Evolutionary conservation across 2,797 vertebrate genomes (phyloP).

Genomic region (Tenualosa thibaudeaui): DNA sequence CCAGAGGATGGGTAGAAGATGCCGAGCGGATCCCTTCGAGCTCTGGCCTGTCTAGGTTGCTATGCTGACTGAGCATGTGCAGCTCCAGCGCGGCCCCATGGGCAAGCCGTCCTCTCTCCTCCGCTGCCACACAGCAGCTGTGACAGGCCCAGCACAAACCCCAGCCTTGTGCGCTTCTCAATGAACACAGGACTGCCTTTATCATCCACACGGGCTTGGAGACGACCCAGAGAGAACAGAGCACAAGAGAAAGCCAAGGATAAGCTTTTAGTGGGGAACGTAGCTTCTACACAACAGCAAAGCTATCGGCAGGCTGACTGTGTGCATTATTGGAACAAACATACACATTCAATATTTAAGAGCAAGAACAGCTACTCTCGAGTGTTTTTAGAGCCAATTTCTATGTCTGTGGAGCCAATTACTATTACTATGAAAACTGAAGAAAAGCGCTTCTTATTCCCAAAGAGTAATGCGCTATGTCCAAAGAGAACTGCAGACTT

Average conservation of each 20-base stretch:
- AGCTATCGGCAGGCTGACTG: background rate
- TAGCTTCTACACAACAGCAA: conserved; percentile 9
- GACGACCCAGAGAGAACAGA: background rate
- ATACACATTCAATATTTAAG: background rate
- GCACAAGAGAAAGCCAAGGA: background rate
- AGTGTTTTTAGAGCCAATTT: background rate
- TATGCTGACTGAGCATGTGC: conserved; percentile 7
- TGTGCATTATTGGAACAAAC: conserved; percentile 9
- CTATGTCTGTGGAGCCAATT: background rate
- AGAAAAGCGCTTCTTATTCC: background rate
- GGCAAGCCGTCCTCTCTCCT: background rate
- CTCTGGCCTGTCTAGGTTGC: background rate
- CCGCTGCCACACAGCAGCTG: conserved; percentile 18
- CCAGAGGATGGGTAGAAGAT: background rate
- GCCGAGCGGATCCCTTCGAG: background rate
- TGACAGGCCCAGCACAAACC: conserved; percentile 19
- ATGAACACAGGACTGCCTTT: conserved; percentile 20
- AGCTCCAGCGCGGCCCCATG: background rate
- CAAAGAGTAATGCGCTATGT: background rate
- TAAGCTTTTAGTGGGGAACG: background rate
- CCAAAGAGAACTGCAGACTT: background rate
- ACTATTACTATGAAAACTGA: background rate
- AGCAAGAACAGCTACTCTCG: background rate
- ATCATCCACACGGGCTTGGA: background rate
- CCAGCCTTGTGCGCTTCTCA: conserved; percentile 14